These are phyloP conservation scores for Diaperis boleti DNA, from an alignment of 2,888 invertebrate genomes.

Conservation along the genomic window DNA sequence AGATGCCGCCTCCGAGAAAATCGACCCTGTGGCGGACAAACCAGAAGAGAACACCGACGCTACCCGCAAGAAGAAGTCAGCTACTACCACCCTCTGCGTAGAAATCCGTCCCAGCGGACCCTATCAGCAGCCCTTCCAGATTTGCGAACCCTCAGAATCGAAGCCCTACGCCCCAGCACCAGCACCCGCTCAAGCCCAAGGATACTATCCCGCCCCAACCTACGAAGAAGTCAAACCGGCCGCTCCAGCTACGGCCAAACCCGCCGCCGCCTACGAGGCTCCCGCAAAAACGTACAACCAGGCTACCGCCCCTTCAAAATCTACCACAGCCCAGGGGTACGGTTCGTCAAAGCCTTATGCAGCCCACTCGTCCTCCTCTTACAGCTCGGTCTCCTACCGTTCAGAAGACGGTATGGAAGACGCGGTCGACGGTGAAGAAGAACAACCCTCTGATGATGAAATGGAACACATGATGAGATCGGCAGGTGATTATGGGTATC, in stretches of 20 bases:
- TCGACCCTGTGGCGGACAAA: conserved; percentile 17
- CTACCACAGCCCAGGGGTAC: conserved; percentile 30
- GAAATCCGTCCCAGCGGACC: conserved; percentile 64
- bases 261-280: conserved; percentile 36
- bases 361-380: conserved; percentile 34
- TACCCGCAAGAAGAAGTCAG: conserved; percentile 60
- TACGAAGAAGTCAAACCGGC: conserved; percentile 44
- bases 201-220: conserved; percentile 32
- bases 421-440: conserved; percentile 26
- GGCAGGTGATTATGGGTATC: conserved; percentile 16
- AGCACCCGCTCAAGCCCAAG: conserved; percentile 14
- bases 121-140: conserved; percentile 63
- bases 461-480: conserved; percentile 34
- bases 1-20: conserved; percentile 1
- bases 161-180: conserved; percentile 29
- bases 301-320: conserved; percentile 36
- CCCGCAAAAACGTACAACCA: conserved; percentile 40
- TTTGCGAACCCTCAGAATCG: conserved; percentile 58
- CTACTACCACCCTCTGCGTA: conserved; percentile 67
- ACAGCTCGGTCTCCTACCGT: conserved; percentile 43
- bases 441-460: conserved; percentile 39
- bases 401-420: conserved; percentile 39
- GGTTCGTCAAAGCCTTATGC: conserved; percentile 36
- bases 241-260: conserved; percentile 23
- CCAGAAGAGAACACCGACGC: conserved; percentile 41